Evolutionary conservation across 1,140 invertebrate genomes (phyloP).

Genomic region (Calliopsis andreniformis): DNA sequence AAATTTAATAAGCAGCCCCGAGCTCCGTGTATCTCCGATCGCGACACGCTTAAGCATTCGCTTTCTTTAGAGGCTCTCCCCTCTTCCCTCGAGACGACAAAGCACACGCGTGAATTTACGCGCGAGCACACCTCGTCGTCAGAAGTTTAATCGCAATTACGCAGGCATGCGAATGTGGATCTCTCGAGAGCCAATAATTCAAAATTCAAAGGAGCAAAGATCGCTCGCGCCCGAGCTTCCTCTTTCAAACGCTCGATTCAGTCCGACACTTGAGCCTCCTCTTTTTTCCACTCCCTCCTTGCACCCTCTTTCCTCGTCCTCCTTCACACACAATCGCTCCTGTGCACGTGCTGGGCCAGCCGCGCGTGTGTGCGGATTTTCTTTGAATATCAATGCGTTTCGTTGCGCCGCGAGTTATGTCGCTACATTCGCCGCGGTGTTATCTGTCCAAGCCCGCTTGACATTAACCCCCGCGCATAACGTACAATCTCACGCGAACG

Average conservation of each 20-base stretch:
- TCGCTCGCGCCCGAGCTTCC: neutral
- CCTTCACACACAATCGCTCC: neutral
- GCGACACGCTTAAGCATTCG: conserved; percentile 14
- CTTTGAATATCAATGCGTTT: conserved; percentile 53
- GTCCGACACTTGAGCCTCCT: neutral
- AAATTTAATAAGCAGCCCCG: conserved; percentile 42
- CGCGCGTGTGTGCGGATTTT: conserved; percentile 21
- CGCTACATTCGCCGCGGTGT: conserved; percentile 40
- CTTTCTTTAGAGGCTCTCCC: conserved; percentile 1
- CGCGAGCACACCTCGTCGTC: neutral
- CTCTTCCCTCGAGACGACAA: neutral
- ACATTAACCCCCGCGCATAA: conserved; percentile 10
- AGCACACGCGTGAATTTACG: conserved; percentile 1
- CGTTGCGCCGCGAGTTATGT: conserved; percentile 46
- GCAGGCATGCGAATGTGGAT: conserved; percentile 17
- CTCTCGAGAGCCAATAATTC: conserved; percentile 23
- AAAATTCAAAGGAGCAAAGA: conserved; percentile 1
- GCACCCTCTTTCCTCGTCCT: neutral
- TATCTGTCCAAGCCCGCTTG: conserved; percentile 40
- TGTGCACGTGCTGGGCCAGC: neutral
- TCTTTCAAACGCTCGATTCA: neutral
- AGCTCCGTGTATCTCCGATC: conserved; percentile 29
- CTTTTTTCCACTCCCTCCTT: neutral
- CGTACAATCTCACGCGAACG: conserved; percentile 8
- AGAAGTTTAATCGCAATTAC: conserved; percentile 32